phyloP scores from a whole-genome alignment of 2,888 invertebrate genomes.

The Andrena chrysosceles region DNA sequence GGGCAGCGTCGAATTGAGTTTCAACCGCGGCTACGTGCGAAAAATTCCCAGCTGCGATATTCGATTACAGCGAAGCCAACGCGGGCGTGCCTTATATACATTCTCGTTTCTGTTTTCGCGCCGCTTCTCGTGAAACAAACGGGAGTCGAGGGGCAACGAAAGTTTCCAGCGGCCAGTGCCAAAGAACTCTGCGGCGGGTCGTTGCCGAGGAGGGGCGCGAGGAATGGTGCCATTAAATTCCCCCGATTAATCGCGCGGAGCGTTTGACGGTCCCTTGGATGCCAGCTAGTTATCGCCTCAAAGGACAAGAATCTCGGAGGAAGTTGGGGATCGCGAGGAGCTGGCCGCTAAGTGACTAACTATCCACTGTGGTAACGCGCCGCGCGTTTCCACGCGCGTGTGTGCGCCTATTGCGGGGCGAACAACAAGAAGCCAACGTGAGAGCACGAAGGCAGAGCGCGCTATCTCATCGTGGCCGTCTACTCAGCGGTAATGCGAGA shows the following conservation, averaged over 20 bases:
- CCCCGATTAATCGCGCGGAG: not conserved
- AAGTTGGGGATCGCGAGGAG: constrained; percentile 27
- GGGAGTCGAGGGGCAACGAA: not conserved
- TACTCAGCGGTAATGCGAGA: constrained; percentile 81
- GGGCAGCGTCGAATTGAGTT: constrained; percentile 35
- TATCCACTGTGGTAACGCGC: constrained; percentile 45
- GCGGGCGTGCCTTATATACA: too few relatives aligned
- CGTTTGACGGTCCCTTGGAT: not conserved
- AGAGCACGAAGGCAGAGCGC: constrained; percentile 32
- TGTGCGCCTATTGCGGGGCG: constrained; percentile 2
- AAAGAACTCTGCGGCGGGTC: not conserved
- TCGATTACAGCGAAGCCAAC: constrained; percentile 30
- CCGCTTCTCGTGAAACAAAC: not conserved
- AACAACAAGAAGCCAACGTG: constrained; percentile 39
- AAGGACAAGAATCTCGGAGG: constrained; percentile 31
- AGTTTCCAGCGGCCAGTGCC: not conserved
- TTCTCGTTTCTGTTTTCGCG: constrained; percentile 1
- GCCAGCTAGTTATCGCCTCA: constrained; percentile 14
- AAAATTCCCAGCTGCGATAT: constrained; percentile 30
- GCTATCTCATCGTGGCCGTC: constrained; percentile 68
- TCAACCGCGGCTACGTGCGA: constrained; percentile 35
- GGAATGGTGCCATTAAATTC: not conserved
- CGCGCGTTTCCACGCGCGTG: constrained; percentile 22
- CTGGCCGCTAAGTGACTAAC: constrained; percentile 60
- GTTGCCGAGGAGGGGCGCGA: not conserved